Evolutionary conservation across 2,113 vertebrate genomes (phyloP).

Genomic region (Pimephales promelas): DNA sequence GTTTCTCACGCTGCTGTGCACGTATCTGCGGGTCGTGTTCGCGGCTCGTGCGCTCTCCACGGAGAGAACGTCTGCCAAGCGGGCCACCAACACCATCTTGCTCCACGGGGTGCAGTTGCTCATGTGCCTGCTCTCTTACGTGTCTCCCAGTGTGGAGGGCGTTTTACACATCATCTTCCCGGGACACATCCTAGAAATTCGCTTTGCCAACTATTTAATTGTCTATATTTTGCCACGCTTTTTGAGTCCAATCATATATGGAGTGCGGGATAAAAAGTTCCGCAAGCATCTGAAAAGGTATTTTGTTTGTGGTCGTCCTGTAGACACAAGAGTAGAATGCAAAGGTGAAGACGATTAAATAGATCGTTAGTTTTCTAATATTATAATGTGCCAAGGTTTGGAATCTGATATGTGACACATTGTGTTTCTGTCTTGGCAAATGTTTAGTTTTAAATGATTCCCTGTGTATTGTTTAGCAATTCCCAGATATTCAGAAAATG

Average conservation of each 20-base stretch:
- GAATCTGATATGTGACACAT: neutral
- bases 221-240: constrained; percentile 75
- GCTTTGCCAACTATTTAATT: constrained; percentile 70
- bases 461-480: neutral
- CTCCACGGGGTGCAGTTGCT: constrained; percentile 74
- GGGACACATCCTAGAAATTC: constrained; percentile 61
- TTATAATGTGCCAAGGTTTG: constrained; percentile 16
- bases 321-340: constrained; percentile 3
- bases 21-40: constrained; percentile 71
- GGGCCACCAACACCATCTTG: constrained; percentile 74
- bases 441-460: neutral
- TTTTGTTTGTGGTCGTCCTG: constrained; percentile 45
- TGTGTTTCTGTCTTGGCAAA: neutral
- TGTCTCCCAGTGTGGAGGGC: constrained; percentile 70
- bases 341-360: neutral
- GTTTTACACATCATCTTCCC: constrained; percentile 65
- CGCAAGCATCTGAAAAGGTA: constrained; percentile 64
- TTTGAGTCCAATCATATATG: constrained; percentile 74
- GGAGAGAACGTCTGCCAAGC: constrained; percentile 59
- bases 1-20: constrained; percentile 70
- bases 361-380: neutral
- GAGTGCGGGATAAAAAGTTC: constrained; percentile 70
- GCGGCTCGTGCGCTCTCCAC: constrained; percentile 63
- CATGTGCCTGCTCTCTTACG: constrained; percentile 77
- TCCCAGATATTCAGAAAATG: neutral